Conservation (phyloP, 2,113 vertebrate species). For the Tupaia chinensis region DNA sequence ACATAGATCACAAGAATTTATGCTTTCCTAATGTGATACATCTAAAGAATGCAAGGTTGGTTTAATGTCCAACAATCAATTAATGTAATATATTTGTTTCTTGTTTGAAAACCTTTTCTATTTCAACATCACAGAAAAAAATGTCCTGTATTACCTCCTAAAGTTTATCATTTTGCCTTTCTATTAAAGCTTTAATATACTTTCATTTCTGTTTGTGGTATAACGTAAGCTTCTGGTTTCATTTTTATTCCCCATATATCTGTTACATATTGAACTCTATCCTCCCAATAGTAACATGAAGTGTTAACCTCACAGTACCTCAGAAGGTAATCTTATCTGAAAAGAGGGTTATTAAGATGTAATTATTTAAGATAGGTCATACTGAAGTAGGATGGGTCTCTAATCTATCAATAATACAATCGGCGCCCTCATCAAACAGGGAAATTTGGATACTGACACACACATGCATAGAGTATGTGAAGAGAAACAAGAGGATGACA, state of each 20-base stretch:
- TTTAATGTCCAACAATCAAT: neutral
- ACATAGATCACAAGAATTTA: constrained; percentile 3
- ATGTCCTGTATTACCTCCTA: neutral
- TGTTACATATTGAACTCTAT: neutral
- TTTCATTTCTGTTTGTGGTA: neutral
- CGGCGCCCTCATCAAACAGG: neutral
- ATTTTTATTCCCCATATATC: neutral
- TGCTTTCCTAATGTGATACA: neutral
- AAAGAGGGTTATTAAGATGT: neutral
- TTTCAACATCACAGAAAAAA: constrained; percentile 5
- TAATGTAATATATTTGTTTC: neutral
- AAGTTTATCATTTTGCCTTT: neutral
- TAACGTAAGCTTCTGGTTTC: neutral
- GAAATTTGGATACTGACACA: neutral
- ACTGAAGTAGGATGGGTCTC: neutral
- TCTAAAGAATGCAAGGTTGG: constrained; percentile 17
- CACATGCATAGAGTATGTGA: neutral
- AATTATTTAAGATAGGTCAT: neutral
- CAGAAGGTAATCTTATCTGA: neutral
- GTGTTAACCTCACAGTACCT: neutral
- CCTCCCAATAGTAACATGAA: neutral
- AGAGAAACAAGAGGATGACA: neutral
- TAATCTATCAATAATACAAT: neutral
- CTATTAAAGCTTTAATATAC: neutral
- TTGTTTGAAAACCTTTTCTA: constrained; percentile 5